Evolutionary conservation across 2,797 vertebrate genomes (phyloP).

Genomic region (Strix occidentalis): DNA sequence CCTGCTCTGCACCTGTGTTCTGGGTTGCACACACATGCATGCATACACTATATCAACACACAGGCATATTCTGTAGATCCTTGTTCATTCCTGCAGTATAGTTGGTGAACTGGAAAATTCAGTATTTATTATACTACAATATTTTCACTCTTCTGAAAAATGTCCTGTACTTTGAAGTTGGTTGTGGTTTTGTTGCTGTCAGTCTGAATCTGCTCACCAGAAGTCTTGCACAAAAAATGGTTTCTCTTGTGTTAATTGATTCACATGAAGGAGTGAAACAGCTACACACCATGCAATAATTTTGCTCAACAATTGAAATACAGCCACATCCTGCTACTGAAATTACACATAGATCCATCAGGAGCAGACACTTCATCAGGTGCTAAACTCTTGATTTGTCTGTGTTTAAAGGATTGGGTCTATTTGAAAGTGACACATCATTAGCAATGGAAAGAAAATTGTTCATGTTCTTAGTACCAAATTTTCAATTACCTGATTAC

Average conservation of each 20-base stretch:
- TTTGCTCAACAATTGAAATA: not conserved
- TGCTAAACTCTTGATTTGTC: not conserved
- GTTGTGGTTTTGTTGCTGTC: not conserved
- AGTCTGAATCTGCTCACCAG: not conserved
- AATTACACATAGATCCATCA: not conserved
- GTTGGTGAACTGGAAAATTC: not conserved
- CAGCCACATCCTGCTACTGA: not conserved
- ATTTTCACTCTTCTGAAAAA: not conserved
- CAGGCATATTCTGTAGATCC: not conserved
- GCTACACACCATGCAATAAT: not conserved
- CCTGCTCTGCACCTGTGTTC: not conserved
- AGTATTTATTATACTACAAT: not conserved
- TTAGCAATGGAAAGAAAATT: not conserved
- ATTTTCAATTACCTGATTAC: not conserved
- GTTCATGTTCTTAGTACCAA: not conserved
- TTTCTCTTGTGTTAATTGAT: not conserved
- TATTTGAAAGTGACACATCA: not conserved
- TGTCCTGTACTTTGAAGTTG: not conserved
- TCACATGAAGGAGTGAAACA: not conserved
- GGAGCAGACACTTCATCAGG: not conserved
- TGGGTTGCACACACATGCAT: rapidly evolving
- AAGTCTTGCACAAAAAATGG: not conserved
- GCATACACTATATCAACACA: not conserved
- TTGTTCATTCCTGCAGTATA: not conserved
- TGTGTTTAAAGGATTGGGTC: not conserved